Evolutionary conservation across 2,888 invertebrate genomes (phyloP).

Genomic region (Blastobasis adustella): DNA sequence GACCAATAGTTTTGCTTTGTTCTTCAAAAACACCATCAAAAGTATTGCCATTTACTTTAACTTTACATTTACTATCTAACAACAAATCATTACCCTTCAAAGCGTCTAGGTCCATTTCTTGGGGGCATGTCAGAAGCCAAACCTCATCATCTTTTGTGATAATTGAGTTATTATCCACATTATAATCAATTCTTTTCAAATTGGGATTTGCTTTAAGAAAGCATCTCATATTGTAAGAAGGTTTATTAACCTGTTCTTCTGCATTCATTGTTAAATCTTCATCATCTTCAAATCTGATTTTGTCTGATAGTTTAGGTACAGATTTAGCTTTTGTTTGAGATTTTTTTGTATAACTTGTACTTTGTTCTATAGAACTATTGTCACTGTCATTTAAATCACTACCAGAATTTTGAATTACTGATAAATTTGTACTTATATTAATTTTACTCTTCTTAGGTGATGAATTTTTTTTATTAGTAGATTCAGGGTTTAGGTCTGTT

Average conservation of each 20-base stretch:
- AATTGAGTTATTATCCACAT: conserved; percentile 12
- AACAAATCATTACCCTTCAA: conserved; percentile 30
- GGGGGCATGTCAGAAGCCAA: conserved; percentile 48
- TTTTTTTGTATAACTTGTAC: no score
- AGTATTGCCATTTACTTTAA: conserved; percentile 44
- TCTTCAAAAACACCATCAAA: conserved; percentile 36
- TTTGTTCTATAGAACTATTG: no score
- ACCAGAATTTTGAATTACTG: no score
- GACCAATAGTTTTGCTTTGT: conserved; percentile 18
- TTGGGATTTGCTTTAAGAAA: conserved; percentile 30
- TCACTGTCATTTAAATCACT: no score
- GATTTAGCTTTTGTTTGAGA: no score
- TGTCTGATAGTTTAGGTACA: conserved; percentile 32
- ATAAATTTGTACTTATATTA: no score
- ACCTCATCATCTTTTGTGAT: conserved; percentile 45
- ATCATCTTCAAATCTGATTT: conserved; percentile 36
- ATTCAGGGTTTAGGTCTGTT: no score
- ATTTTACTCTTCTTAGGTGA: no score
- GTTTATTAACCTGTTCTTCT: conserved; percentile 4
- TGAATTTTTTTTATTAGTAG: no score
- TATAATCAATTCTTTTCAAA: conserved; percentile 22
- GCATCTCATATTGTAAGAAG: conserved; percentile 24
- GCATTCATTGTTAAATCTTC: conserved; percentile 15
- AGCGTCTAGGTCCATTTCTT: conserved; percentile 30
- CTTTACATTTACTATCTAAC: conserved; percentile 40